Base-by-base conservation (phyloP, 2,888 invertebrate species). In the Elmis aenea region DNA sequence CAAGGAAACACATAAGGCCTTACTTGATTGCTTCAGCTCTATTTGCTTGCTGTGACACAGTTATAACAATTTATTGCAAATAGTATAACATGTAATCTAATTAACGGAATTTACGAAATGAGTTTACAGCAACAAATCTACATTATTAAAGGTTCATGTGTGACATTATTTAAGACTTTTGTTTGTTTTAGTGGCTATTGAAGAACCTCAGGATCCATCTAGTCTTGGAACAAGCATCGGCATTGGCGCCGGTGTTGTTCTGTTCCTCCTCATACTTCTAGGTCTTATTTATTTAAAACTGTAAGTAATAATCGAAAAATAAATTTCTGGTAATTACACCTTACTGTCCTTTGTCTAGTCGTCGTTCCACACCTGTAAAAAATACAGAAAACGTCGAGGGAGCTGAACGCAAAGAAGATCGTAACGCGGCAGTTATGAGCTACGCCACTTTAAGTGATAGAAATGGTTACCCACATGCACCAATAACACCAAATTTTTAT, bases 351-450 rank as follows among this genome's bases (percentile, higher is more conserved):
- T 37, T 48, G 62, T 64, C n/a, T 62, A 85, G 85, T 35, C 81
- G 87, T 26, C 88, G 87, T 72, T 85, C 86, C 10, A 81, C 85
- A 2, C 88, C 89, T 0, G 86, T 90, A 0, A 90, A 89, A 62
- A 89, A 89, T 60, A 88, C 89, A 0, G 89, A 89, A 62, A 90
- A 90, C 62, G 79, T 90, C 23, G 86, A 88, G 68, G 86, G 85
- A 1, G 89, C 88, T 1, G 86, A 89, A 55, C 72, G 85, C 9
- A 89, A 89, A 58, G 89, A 89, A 62, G 88, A 89, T 59, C 81
- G 86, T 55, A 88, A 81, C 59, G 88, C 89, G 0, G 87, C 89
- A 0, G 89, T 89, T 0, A 89, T 89, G 87, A 89, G 88, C 30
- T 90, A 89, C 61, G 85, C 89, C 12, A 86, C 85, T 1, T 67